A percentile compares a stretch with the other conserved stretches of the same genome.
Evolutionary conservation across 2,797 vertebrate genomes (phyloP).

Genomic region (Pipistrellus kuhlii): DNA sequence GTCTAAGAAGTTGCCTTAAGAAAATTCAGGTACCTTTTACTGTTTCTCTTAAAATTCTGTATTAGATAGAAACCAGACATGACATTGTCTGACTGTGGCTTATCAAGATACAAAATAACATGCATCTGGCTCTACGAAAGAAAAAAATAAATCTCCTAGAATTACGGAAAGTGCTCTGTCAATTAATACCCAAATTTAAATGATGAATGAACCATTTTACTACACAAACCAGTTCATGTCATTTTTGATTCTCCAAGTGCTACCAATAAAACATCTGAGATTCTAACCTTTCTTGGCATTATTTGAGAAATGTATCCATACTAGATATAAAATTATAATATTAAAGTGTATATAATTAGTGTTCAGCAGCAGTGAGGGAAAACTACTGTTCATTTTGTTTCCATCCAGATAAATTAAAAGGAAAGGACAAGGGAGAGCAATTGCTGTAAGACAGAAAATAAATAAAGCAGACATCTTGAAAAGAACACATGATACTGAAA

Average conservation of each 20-base stretch:
- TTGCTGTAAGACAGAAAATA: not conserved
- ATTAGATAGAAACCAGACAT: not conserved
- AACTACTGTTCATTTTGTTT: not conserved
- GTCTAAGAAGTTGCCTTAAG: not conserved
- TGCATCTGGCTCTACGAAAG: constrained; percentile 16
- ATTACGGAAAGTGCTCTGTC: constrained; percentile 47
- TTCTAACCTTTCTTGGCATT: not conserved
- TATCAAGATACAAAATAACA: constrained; percentile 4
- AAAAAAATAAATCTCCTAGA: constrained; percentile 45
- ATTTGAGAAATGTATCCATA: not conserved
- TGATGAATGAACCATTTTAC: constrained; percentile 30
- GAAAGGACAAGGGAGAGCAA: rapidly evolving
- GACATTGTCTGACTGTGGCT: not conserved
- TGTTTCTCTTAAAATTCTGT: constrained; percentile 1
- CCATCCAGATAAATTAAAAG: not conserved
- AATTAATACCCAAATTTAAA: constrained; percentile 59
- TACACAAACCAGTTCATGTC: not conserved
- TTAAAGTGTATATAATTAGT: not conserved
- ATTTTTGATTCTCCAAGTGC: constrained; percentile 20
- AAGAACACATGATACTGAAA: not conserved
- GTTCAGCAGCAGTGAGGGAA: not conserved
- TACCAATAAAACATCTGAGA: not conserved
- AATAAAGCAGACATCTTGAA: constrained; percentile 4
- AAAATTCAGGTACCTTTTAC: not conserved
- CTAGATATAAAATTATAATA: not conserved